phyloP scores from a whole-genome alignment of 2,113 vertebrate species.

The Pholis gunnellus region DNA sequence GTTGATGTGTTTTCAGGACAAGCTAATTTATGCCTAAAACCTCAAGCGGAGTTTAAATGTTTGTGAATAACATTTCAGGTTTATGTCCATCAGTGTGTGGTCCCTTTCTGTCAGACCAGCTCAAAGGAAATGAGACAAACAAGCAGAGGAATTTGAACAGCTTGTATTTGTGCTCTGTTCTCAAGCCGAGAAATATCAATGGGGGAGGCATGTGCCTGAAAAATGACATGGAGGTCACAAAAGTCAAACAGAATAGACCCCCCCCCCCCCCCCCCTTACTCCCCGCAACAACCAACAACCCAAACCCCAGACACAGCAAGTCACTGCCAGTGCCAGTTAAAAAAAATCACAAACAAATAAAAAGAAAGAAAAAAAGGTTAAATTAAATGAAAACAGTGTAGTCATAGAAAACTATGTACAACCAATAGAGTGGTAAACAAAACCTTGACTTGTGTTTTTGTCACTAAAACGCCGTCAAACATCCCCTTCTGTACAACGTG shows the following conservation, averaged over 20 bases:
- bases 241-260: slow-evolving; percentile 52
- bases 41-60: neutral
- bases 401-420: slow-evolving; percentile 92
- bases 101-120: slow-evolving; percentile 6
- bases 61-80: neutral
- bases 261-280: neutral
- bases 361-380: slow-evolving; percentile 29
- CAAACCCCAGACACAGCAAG: slow-evolving; percentile 48
- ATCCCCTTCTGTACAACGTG: slow-evolving; percentile 92
- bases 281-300: neutral
- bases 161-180: slow-evolving; percentile 84
- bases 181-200: slow-evolving; percentile 75
- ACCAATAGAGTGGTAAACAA: slow-evolving; percentile 88
- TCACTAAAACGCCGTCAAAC: slow-evolving; percentile 88
- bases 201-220: slow-evolving; percentile 58
- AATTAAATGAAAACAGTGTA: slow-evolving; percentile 69
- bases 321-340: slow-evolving; percentile 71
- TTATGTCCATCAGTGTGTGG: slow-evolving; percentile 5
- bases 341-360: slow-evolving; percentile 70
- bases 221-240: slow-evolving; percentile 71
- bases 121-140: slow-evolving; percentile 72
- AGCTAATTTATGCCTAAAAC: neutral
- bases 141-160: slow-evolving; percentile 75
- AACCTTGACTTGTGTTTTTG: slow-evolving; percentile 86
- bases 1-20: neutral